Conservation (phyloP, 1,140 invertebrate species). For the Paraescarpia echinospica region DNA sequence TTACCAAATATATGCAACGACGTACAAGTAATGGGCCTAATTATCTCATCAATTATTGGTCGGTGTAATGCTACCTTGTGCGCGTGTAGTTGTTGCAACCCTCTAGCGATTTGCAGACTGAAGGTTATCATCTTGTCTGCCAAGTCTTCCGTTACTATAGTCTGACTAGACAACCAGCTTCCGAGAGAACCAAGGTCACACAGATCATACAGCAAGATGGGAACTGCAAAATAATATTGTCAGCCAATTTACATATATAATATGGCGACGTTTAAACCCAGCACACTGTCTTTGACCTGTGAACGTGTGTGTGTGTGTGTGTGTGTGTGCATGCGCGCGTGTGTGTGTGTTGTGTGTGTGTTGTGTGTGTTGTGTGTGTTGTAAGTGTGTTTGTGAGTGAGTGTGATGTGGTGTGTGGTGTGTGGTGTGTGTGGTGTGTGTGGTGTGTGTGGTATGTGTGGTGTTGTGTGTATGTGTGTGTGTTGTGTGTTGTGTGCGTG, state of each 20-base stretch:
- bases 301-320: neutral
- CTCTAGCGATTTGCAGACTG: neutral
- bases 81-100: conserved; percentile 16
- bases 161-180: neutral
- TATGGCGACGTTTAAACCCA: neutral
- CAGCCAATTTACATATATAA: too few relatives aligned
- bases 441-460: neutral
- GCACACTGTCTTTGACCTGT: neutral
- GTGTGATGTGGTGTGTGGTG: neutral
- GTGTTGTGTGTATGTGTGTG: neutral
- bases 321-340: conserved; percentile 17
- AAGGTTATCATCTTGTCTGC: conserved; percentile 22
- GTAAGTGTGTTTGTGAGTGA: neutral
- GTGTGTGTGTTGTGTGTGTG: conserved; percentile 19
- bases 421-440: neutral
- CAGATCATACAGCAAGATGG: conserved; percentile 12
- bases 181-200: conserved; percentile 1
- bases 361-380: neutral
- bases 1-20: too few relatives aligned
- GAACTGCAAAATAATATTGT: neutral
- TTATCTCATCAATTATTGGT: too few relatives aligned
- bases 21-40: too few relatives aligned
- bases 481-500: neutral
- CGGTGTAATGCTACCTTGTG: neutral
- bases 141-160: neutral